Evolutionary conservation across 2,797 vertebrate species (phyloP).

Genomic region (Sebastolobus altivelis): DNA sequence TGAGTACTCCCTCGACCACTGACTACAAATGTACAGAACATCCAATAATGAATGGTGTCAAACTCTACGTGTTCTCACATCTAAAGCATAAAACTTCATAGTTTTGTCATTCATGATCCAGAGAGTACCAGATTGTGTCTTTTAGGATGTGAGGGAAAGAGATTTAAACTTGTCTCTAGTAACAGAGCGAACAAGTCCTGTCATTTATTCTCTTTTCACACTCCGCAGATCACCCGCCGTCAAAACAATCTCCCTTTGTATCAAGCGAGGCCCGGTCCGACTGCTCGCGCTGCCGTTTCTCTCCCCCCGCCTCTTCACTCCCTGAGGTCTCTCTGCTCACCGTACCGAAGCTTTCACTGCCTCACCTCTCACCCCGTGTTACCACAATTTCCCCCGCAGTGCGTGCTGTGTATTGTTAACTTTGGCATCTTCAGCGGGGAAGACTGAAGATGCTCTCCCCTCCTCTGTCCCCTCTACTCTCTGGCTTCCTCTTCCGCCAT

Average conservation of each 20-base stretch:
- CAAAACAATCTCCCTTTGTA: slow-evolving; percentile 68
- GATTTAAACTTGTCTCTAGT: not conserved
- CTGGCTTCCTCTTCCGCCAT: slow-evolving; percentile 41
- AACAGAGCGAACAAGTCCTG: slow-evolving; percentile 8
- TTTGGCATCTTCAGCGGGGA: slow-evolving; percentile 62
- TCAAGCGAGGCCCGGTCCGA: slow-evolving; percentile 38
- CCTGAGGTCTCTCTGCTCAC: slow-evolving; percentile 55
- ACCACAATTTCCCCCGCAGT: slow-evolving; percentile 58
- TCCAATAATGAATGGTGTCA: not conserved
- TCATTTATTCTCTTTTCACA: slow-evolving; percentile 59
- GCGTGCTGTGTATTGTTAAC: slow-evolving; percentile 74
- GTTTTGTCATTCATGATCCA: slow-evolving; percentile 15
- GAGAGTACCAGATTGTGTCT: not conserved
- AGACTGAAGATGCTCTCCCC: slow-evolving; percentile 48
- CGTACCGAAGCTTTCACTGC: slow-evolving; percentile 47
- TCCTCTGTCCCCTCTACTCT: slow-evolving; percentile 1
- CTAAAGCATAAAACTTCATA: not conserved
- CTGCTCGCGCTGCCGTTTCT: slow-evolving; percentile 29
- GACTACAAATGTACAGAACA: not conserved
- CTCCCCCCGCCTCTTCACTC: slow-evolving; percentile 26
- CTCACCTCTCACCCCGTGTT: slow-evolving; percentile 67
- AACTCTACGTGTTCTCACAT: not conserved
- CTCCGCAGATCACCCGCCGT: slow-evolving; percentile 53
- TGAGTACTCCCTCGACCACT: not conserved
- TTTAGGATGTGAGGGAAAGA: not conserved